Percentiles rank a stretch among this genome's conserved stretches.
Evolutionary conservation across 2,888 invertebrate genomes (phyloP).

Genomic region (Romanomermis culicivorax): DNA sequence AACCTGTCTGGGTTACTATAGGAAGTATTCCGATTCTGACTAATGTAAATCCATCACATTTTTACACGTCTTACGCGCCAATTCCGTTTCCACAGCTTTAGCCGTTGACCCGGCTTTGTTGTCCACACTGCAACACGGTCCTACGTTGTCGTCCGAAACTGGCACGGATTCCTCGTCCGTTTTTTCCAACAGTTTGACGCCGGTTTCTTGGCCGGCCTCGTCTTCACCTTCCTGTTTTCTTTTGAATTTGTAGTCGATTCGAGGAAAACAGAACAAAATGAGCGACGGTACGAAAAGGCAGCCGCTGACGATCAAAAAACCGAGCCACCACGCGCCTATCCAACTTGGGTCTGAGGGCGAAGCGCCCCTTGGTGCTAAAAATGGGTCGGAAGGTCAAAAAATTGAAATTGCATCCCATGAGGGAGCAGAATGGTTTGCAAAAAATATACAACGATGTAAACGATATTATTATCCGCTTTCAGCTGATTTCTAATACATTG

Average conservation of each 20-base stretch:
- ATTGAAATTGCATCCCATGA: no score
- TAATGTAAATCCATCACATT: no score
- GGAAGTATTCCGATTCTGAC: no score
- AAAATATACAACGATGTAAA: no score
- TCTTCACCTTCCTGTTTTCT: not conserved
- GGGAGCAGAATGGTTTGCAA: no score
- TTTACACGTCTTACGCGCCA: no score
- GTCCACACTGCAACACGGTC: no score
- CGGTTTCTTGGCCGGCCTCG: not conserved
- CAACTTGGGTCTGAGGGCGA: conserved; percentile 31
- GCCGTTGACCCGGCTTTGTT: no score
- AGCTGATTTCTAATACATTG: no score
- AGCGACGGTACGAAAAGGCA: conserved; percentile 24
- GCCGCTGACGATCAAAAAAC: conserved; percentile 27
- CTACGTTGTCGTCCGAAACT: not conserved
- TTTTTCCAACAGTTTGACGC: not conserved
- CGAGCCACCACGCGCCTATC: conserved; percentile 35
- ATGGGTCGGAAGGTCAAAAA: not conserved
- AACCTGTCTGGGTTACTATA: no score
- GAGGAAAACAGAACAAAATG: conserved; percentile 29
- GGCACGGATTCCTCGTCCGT: not conserved
- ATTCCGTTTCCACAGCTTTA: no score
- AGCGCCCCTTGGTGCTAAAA: conserved; percentile 24
- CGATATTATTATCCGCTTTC: no score
- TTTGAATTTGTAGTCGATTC: conserved; percentile 10